Evolutionary conservation across 2,888 invertebrate species (phyloP), one percentile per base, ranked within the genome.

Genomic region (Macrophya annulata): DNA sequence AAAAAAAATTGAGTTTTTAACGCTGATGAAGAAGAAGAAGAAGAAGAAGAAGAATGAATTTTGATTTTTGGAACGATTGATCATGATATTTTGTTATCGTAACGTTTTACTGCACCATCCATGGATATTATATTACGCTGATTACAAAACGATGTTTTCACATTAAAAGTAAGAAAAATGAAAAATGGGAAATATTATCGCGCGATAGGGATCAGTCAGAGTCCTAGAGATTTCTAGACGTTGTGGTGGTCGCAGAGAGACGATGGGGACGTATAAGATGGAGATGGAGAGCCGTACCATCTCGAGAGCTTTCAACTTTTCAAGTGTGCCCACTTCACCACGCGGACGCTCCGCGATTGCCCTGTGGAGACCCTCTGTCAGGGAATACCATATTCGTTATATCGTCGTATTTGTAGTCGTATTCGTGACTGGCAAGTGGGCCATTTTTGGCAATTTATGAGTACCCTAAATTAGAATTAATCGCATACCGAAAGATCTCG

Each of bases 251-350:
- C 72, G 43, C 25, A 51, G 43, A 31, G n/a, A 8, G 25, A 15
- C 76, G 48, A 76, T n/a, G 55, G 21, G 72, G 43, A 10, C 40
- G 25, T n/a, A n/a, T n/a, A 40, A 43, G 40, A 21, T 9, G 15
- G 59, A 25, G 51, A 37, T 10, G 81, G 55, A 40, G 37, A 62
- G 43, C 9, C 81, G 21, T n/a, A 43, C 43, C 62, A 43, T 48
- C 68, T 83, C 83, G 68, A 83, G 83, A 83, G 83, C 83, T 83
- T 83, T 83, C 68, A 48, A 81, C 68, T 83, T 68, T 68, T 83
- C 68, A 68, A 83, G 65, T 62, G 81, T 25, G 77, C 31, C 71
- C 83, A 68, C 83, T 68, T 68, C 83, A 51, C 48, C 25, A 40
- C 72, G n/a, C 51, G 76, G 48, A 77, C 76, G 48, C 15, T 77